Conservation (phyloP, 2,888 invertebrate species). For the Ophioninae sp. region DNA sequence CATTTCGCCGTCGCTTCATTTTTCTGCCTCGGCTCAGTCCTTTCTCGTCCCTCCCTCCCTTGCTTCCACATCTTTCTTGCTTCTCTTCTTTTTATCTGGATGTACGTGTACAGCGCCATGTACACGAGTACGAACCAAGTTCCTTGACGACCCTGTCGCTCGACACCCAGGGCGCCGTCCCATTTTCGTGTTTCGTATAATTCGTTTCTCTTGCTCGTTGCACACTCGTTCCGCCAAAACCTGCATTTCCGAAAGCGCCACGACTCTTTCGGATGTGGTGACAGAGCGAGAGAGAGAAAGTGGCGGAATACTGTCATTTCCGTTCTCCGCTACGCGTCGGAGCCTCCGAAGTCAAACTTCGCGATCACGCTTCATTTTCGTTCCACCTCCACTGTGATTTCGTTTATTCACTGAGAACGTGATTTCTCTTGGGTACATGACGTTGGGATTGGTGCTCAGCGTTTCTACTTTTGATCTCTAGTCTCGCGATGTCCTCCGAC, state of each 20-base stretch:
- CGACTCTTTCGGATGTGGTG: neutral
- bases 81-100: constrained; percentile 47
- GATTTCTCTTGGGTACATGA: constrained; percentile 42
- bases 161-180: constrained; percentile 43
- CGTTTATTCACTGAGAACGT: constrained; percentile 54
- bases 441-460: constrained; percentile 15
- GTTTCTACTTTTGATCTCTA: constrained; percentile 41
- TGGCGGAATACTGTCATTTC: constrained; percentile 11
- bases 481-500: neutral
- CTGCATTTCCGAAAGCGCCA: neutral
- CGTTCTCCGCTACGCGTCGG: constrained; percentile 5
- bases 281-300: neutral
- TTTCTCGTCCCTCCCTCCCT: constrained; percentile 45
- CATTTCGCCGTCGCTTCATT: constrained; percentile 43
- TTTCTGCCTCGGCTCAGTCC: constrained; percentile 57
- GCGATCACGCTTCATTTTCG: constrained; percentile 22
- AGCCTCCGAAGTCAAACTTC: constrained; percentile 30
- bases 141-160: constrained; percentile 33
- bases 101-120: constrained; percentile 32
- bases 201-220: constrained; percentile 3
- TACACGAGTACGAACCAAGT: constrained; percentile 48
- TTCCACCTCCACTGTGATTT: neutral
- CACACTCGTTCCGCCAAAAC: constrained; percentile 9
- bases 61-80: constrained; percentile 16
- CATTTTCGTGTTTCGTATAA: constrained; percentile 64